These are phyloP conservation scores for Plectrocnemia conspersa DNA, from an alignment of 1,140 invertebrate genomes.

Conservation along the genomic window DNA sequence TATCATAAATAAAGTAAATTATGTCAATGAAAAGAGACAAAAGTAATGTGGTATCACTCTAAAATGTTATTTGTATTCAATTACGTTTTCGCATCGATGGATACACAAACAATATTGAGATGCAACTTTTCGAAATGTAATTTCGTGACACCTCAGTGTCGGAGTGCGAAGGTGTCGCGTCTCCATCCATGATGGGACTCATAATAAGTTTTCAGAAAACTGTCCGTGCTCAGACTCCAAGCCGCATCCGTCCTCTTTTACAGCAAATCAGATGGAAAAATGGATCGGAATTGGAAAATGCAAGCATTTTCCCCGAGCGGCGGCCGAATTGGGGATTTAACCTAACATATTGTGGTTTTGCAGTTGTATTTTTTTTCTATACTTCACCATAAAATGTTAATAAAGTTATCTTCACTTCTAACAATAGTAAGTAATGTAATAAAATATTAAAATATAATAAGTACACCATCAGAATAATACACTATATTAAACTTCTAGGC, in stretches of 20 bases:
- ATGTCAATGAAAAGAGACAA: no score
- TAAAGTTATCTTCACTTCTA: no score
- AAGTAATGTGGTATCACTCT: no score
- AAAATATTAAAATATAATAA: no score
- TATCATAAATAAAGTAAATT: no score
- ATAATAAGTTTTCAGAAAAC: constrained; percentile 22
- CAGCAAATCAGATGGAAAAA: constrained; percentile 24
- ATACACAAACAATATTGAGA: constrained; percentile 1
- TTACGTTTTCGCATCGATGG: constrained; percentile 21
- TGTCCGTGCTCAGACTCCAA: constrained; percentile 4
- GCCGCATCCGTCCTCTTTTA: not conserved
- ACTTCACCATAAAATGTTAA: no score
- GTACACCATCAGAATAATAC: no score
- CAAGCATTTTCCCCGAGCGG: not conserved
- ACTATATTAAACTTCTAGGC: no score
- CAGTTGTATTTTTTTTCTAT: no score
- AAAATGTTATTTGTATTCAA: constrained; percentile 25
- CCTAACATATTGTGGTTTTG: no score
- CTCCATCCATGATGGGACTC: constrained; percentile 20
- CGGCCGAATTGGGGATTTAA: not conserved
- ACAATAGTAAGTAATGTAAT: no score
- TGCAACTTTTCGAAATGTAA: constrained; percentile 26
- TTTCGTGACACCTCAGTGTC: constrained; percentile 4
- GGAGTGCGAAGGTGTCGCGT: constrained; percentile 17
- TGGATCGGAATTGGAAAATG: constrained; percentile 20